These are phyloP conservation scores for Sebastes steindachneri DNA, from an alignment of 2,797 vertebrate species.

Conservation along the genomic window DNA sequence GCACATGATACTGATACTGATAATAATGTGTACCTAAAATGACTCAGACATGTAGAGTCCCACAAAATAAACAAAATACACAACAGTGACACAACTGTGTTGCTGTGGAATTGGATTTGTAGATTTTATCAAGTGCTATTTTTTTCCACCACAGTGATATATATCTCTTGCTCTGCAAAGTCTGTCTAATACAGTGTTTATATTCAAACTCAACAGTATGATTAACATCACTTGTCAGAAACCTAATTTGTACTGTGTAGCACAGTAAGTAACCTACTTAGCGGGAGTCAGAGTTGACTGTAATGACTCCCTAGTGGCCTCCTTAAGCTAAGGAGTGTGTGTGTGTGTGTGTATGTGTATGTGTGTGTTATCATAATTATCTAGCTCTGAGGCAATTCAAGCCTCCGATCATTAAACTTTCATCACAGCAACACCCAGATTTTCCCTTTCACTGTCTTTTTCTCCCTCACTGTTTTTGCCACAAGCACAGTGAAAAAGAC, in stretches of 20 bases:
- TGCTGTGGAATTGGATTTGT: slow-evolving; percentile 14
- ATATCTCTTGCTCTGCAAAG: background rate
- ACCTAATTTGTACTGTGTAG: slow-evolving; percentile 48
- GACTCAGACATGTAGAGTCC: background rate
- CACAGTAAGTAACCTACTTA: slow-evolving; percentile 58
- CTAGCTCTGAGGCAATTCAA: slow-evolving; percentile 14
- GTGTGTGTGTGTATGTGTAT: background rate
- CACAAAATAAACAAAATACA: background rate
- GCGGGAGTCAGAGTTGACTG: slow-evolving; percentile 45
- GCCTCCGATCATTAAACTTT: slow-evolving; percentile 43
- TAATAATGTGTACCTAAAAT: background rate
- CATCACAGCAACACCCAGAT: slow-evolving; percentile 22
- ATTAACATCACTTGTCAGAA: slow-evolving; percentile 49
- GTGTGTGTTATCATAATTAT: slow-evolving; percentile 26
- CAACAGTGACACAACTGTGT: background rate
- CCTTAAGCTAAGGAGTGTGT: slow-evolving; percentile 6
- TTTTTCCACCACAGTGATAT: slow-evolving; percentile 10
- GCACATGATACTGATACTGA: background rate
- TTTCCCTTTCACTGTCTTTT: slow-evolving; percentile 12
- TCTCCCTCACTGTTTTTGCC: background rate
- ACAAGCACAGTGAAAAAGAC: background rate
- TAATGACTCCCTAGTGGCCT: slow-evolving; percentile 38
- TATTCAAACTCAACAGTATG: slow-evolving; percentile 42
- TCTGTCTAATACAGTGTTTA: slow-evolving; percentile 19
- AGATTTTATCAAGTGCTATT: slow-evolving; percentile 26